Evolutionary conservation across 2,888 invertebrate species (phyloP), one percentile per base, ranked within the genome.

Genomic region (Drosophila acutilabella): DNA sequence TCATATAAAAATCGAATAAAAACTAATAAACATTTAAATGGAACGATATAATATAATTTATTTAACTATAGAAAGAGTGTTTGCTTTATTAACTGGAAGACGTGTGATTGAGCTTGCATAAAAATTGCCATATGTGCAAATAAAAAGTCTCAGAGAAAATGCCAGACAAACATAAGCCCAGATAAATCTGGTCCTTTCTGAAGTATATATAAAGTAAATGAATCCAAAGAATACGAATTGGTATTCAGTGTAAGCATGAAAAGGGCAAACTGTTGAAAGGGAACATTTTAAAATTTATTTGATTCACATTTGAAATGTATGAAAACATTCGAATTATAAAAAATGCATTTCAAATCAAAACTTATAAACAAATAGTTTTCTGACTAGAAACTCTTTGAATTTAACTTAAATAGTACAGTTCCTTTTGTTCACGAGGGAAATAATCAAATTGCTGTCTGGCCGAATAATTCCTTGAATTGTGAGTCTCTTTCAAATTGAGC

Each of bases 1-100:
- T 42, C 48, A 47, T 54, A 60, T 70, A 52, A 61, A 36, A 81
- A 75, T 59, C 71, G 52, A 64, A 54, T 64, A 54, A 36, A 81
- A 75, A 61, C 71, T 50, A 64, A 54, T 64, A 54, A 65, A 70
- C 50, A 48, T 53, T 52, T 41, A 36, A 26, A 52, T 30, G 8
- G 30, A 62, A 42, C 41, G 18, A 14, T 20, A 41, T 18, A 23
- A 45, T 60, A 45, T 30, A 36, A 44, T 23, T 38, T 30, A 36
- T 13, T 40, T 38, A 4, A 16, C 4, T 13, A 41, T 38, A 11
- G 11, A 30, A 59, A 36, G 40, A 38, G 40, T 50, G 16, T 60
- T 50, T 62, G 40, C 18, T 26, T 57, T 62, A 67, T 75, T 73
- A 68, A 81, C 78, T 73, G 73, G 14, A 4, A 3, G 53, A 1